Conservation (phyloP, 2,888 invertebrate genomes). For the Mayetiola destructor region DNA sequence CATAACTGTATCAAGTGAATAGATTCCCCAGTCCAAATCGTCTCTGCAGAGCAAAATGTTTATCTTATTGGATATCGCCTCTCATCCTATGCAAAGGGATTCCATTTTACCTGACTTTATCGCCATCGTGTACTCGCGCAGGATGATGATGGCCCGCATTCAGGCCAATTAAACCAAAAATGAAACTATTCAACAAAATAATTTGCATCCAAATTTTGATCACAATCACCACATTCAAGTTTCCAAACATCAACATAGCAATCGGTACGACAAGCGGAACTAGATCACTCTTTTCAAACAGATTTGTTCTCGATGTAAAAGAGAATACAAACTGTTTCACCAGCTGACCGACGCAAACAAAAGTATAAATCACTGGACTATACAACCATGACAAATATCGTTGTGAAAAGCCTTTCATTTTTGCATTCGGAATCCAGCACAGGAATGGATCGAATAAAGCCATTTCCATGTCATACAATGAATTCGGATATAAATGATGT, state of each 20-base stretch:
- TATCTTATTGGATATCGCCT: background rate
- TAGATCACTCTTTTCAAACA: constrained; percentile 33
- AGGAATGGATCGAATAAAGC: constrained; percentile 52
- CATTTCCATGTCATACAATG: constrained; percentile 57
- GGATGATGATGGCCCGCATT: constrained; percentile 72
- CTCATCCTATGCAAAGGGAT: background rate
- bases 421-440: constrained; percentile 44
- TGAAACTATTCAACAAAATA: constrained; percentile 40
- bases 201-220: constrained; percentile 41
- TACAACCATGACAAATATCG: constrained; percentile 41
- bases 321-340: constrained; percentile 28
- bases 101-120: constrained; percentile 45
- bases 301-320: constrained; percentile 23
- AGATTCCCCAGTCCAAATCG: constrained; percentile 59
- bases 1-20: constrained; percentile 57
- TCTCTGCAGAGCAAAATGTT: too few species aligned
- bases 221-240: constrained; percentile 23
- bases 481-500: constrained; percentile 67
- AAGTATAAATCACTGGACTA: constrained; percentile 32
- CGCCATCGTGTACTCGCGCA: constrained; percentile 63
- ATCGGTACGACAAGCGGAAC: constrained; percentile 34
- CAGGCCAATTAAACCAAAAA: constrained; percentile 48
- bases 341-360: constrained; percentile 27
- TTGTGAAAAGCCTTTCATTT: constrained; percentile 38
- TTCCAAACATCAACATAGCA: constrained; percentile 32